Evolutionary conservation across 2,888 invertebrate species (phyloP).

Genomic region (Liposcelis brunnea): DNA sequence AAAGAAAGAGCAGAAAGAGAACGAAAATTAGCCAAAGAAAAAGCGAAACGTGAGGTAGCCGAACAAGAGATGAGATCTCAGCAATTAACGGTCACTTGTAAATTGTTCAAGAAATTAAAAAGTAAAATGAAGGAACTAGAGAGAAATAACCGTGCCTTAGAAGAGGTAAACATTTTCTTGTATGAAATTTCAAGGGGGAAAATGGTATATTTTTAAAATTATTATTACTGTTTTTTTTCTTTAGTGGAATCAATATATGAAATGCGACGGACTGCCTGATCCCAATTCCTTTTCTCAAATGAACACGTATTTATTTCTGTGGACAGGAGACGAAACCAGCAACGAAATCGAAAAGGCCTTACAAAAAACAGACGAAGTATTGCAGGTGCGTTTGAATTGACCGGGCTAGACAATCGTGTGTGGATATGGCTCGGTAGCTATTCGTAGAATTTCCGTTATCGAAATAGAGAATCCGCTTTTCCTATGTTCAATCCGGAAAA

Average conservation of each 20-base stretch:
- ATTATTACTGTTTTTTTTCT: conserved; percentile 11
- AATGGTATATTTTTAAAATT: too few relatives aligned
- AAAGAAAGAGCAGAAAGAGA: conserved; percentile 15
- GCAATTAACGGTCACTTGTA: conserved; percentile 11
- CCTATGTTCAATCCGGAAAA: too few relatives aligned
- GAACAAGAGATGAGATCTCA: conserved; percentile 15
- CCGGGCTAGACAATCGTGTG: conserved; percentile 2
- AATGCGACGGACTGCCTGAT: conserved; percentile 42
- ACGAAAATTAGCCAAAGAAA: conserved; percentile 14
- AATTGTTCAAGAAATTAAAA: conserved; percentile 7
- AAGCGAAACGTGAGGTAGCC: conserved; percentile 15
- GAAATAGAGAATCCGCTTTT: too few relatives aligned
- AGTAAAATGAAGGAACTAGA: conserved; percentile 2
- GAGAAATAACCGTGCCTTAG: not conserved
- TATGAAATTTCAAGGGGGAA: too few relatives aligned
- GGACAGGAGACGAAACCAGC: conserved; percentile 27
- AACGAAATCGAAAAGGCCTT: conserved; percentile 30
- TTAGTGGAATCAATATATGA: conserved; percentile 40
- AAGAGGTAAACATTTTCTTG: conserved; percentile 2
- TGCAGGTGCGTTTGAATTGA: conserved; percentile 16
- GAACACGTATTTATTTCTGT: conserved; percentile 38
- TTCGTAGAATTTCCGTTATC: too few relatives aligned
- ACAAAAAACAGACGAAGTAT: conserved; percentile 30
- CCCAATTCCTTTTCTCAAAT: conserved; percentile 35
- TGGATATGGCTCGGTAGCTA: too few relatives aligned